A percentile compares a stretch with the other conserved stretches of the same genome.
phyloP scores from a whole-genome alignment of 2,113 vertebrate species.

The Trematocara marginatum region DNA sequence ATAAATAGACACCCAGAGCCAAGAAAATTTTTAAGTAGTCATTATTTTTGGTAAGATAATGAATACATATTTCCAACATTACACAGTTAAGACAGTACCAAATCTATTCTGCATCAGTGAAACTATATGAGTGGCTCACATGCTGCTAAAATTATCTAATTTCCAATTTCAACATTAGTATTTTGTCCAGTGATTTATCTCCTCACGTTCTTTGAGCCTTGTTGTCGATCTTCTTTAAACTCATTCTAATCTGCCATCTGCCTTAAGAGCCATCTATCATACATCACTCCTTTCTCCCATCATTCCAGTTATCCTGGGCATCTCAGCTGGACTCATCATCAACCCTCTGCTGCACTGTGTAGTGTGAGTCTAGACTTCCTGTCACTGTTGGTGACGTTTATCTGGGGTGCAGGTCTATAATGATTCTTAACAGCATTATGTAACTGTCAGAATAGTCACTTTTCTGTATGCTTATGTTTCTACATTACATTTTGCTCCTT shows the following conservation, averaged over 20 bases:
- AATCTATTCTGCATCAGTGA: neutral
- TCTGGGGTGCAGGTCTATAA: neutral
- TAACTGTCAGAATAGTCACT: neutral
- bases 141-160: neutral
- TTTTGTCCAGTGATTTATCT: neutral
- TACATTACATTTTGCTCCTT: neutral
- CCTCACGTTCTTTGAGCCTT: neutral
- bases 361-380: neutral
- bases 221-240: neutral
- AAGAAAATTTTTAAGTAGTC: neutral
- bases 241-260: neutral
- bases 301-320: neutral
- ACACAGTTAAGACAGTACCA: neutral
- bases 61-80: neutral
- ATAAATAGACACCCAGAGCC: neutral
- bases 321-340: neutral
- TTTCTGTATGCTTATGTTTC: neutral
- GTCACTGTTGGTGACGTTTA: neutral
- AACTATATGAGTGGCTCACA: neutral
- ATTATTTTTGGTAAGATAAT: neutral
- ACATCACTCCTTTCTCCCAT: neutral
- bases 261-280: neutral
- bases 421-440: neutral
- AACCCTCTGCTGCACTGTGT: neutral
- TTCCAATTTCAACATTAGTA: neutral